Evolutionary conservation across 2,113 vertebrate genomes (phyloP).

Genomic region (Peucedramus taeniatus): DNA sequence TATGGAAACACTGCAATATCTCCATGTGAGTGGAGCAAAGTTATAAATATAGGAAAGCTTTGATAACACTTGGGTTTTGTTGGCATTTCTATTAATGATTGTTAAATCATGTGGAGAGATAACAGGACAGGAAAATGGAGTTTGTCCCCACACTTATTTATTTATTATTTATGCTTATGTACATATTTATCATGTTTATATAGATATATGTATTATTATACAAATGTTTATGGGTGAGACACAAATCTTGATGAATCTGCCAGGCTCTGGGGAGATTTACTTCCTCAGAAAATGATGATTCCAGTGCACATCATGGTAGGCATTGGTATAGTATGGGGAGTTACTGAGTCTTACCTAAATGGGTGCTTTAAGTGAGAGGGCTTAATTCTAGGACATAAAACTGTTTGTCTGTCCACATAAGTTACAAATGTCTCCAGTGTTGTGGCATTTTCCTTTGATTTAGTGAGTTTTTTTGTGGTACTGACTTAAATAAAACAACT

Average conservation of each 20-base stretch:
- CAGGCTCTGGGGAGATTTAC: background rate
- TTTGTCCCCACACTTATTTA: background rate
- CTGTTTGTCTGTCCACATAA: background rate
- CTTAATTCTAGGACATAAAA: background rate
- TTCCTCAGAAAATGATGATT: background rate
- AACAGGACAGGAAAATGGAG: background rate
- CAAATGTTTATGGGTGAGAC: background rate
- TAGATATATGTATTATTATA: background rate
- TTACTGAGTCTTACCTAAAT: background rate
- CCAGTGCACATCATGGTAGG: fast-evolving
- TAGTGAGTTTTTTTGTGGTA: background rate
- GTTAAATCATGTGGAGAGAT: background rate
- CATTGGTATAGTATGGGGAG: background rate
- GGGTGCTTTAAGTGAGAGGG: background rate
- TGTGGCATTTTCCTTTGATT: background rate
- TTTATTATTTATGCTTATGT: background rate
- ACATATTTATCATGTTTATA: background rate
- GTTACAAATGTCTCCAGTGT: background rate
- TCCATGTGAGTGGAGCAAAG: background rate
- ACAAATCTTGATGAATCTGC: background rate
- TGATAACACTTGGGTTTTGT: background rate
- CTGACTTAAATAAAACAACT: background rate
- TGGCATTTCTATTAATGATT: background rate
- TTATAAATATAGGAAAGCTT: background rate
- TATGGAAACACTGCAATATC: background rate